phyloP scores from a whole-genome alignment of 64 coral and sea anemone genomes.

The Montipora sp. region DNA sequence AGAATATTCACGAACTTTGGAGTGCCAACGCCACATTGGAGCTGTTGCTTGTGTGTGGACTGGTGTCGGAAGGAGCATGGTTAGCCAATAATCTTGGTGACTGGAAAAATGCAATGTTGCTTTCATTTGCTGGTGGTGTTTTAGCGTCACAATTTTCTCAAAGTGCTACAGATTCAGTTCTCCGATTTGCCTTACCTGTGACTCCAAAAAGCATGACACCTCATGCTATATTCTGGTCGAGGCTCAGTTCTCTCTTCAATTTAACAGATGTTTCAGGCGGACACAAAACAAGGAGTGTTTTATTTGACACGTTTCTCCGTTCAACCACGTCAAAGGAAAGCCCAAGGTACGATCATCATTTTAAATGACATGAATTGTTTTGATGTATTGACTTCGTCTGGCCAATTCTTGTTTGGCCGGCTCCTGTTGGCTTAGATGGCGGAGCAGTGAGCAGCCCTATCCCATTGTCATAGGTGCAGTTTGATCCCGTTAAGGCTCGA shows the following conservation, averaged over 20 bases:
- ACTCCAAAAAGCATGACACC: conserved; percentile 2
- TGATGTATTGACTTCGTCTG: too few species aligned
- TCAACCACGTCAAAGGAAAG: neutral
- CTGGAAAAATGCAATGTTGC: conserved; percentile 89
- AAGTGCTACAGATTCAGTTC: neutral
- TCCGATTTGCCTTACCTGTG: neutral
- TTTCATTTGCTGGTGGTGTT: conserved; percentile 66
- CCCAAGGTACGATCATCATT: neutral
- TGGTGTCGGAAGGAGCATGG: conserved; percentile 85
- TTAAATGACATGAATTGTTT: neutral
- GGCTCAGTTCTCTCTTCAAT: conserved; percentile 36
- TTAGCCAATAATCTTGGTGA: conserved; percentile 84
- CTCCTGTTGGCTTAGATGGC: too few species aligned
- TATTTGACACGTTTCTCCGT: neutral
- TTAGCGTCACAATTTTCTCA: neutral
- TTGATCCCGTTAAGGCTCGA: too few species aligned
- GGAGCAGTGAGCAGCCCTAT: too few species aligned
- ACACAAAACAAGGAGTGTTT: neutral
- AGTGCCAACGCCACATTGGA: conserved; percentile 86
- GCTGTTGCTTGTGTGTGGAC: conserved; percentile 78
- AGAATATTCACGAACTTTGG: conserved; percentile 81
- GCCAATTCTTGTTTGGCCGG: too few species aligned
- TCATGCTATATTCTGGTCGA: conserved; percentile 15
- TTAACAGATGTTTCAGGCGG: neutral
- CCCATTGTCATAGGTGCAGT: too few species aligned